Evolutionary conservation across 2,888 invertebrate genomes (phyloP).

Genomic region (Ligdia adustata): DNA sequence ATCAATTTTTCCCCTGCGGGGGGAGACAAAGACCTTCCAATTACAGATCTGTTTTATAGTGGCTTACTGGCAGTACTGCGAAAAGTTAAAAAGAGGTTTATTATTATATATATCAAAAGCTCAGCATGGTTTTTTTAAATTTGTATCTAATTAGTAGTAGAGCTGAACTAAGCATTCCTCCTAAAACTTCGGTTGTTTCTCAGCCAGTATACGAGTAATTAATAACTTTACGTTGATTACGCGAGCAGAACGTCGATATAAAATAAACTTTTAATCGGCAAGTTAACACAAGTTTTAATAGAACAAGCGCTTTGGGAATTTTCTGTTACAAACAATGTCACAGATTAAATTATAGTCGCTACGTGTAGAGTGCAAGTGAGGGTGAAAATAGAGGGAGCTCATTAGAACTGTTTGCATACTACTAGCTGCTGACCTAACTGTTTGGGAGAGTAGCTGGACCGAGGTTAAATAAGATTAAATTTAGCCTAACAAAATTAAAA

Average conservation of each 20-base stretch:
- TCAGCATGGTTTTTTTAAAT: too few relatives aligned
- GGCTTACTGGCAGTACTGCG: too few relatives aligned
- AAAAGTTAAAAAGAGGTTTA: too few relatives aligned
- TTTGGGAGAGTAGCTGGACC: neutral
- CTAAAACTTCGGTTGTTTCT: neutral
- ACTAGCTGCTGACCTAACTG: neutral
- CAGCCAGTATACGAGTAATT: too few relatives aligned
- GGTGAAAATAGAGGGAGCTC: neutral
- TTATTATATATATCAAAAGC: too few relatives aligned
- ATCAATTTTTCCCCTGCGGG: too few relatives aligned
- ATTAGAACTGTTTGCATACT: neutral
- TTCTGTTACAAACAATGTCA: neutral
- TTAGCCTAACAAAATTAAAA: too few relatives aligned
- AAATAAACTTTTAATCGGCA: slow-evolving; percentile 12
- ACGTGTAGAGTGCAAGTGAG: neutral
- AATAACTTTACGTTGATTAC: slow-evolving; percentile 3
- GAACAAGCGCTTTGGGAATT: slow-evolving; percentile 10
- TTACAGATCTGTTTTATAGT: too few relatives aligned
- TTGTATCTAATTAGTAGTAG: too few relatives aligned
- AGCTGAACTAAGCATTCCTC: neutral
- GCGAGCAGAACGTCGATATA: slow-evolving; percentile 2
- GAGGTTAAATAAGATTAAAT: neutral
- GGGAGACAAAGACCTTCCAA: too few relatives aligned
- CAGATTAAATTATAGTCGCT: neutral
- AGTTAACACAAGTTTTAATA: slow-evolving; percentile 15